These are phyloP conservation scores for Chrysocyon brachyurus DNA, from an alignment of 2,797 vertebrate species.

Conservation along the genomic window DNA sequence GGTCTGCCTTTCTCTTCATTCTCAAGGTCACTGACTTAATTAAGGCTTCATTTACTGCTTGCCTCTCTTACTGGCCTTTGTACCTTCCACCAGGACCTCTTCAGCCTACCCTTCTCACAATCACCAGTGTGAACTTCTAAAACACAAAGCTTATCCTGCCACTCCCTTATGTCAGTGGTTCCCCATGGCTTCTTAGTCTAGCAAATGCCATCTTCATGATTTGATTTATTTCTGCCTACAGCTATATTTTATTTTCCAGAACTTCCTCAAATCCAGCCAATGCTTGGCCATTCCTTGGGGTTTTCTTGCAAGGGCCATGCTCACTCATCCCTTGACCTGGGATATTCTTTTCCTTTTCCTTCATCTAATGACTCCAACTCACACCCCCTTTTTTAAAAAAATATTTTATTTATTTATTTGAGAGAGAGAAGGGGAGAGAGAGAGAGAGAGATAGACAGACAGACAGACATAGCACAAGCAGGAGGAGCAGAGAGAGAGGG, in stretches of 20 bases:
- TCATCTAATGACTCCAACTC: not conserved
- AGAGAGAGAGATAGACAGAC: too few relatives aligned
- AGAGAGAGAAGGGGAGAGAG: too few relatives aligned
- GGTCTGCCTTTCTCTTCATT: not conserved
- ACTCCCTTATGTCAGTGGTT: not conserved
- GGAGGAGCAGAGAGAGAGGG: too few relatives aligned
- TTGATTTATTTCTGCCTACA: not conserved
- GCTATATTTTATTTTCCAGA: not conserved
- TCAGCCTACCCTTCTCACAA: not conserved
- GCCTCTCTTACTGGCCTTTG: not conserved
- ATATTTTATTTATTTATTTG: too few relatives aligned
- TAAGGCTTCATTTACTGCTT: not conserved
- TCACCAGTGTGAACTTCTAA: not conserved
- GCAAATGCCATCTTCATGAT: not conserved
- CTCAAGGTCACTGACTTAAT: not conserved
- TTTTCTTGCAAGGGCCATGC: not conserved
- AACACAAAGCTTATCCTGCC: not conserved
- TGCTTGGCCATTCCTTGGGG: not conserved
- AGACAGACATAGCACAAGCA: too few relatives aligned
- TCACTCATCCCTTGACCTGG: not conserved
- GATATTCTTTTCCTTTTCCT: not conserved
- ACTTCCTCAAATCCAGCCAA: not conserved
- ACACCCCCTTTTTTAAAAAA: too few relatives aligned
- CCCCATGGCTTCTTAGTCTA: not conserved
- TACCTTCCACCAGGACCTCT: not conserved